A percentile compares a stretch with the other conserved stretches of the same genome.
These are phyloP conservation scores for Onchidella celtica DNA, from an alignment of 2,888 invertebrate species.

Conservation along the genomic window DNA sequence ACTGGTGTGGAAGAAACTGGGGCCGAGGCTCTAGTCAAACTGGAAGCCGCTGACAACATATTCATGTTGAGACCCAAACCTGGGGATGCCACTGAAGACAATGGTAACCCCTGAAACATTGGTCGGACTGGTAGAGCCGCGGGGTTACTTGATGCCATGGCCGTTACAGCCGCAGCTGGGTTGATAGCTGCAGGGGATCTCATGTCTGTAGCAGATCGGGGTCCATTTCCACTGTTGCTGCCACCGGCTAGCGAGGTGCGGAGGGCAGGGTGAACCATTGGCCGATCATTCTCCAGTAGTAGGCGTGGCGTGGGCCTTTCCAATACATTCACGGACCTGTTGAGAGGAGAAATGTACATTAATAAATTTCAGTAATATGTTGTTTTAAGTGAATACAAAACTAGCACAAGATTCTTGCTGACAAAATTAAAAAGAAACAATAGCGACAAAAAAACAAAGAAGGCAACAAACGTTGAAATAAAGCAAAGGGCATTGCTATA, in stretches of 20 bases:
- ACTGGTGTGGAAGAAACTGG: background rate
- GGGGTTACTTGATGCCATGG: background rate
- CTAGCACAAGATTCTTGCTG: background rate
- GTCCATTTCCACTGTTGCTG: background rate
- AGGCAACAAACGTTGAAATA: no score
- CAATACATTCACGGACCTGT: constrained; percentile 4
- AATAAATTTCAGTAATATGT: background rate
- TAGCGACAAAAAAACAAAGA: no score
- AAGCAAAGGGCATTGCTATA: no score
- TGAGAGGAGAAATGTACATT: background rate
- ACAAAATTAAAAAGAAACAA: no score
- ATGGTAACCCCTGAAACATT: constrained; percentile 26
- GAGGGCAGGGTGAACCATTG: background rate
- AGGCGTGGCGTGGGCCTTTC: background rate
- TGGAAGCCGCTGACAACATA: constrained; percentile 15
- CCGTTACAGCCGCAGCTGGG: background rate
- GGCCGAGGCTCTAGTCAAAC: background rate
- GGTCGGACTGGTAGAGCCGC: constrained; percentile 1
- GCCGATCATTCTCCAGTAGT: background rate
- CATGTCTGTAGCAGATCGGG: background rate
- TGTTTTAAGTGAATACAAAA: background rate
- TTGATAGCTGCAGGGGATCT: background rate
- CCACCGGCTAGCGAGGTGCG: background rate
- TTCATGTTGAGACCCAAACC: background rate
- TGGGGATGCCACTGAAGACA: constrained; percentile 2